phyloP scores from a whole-genome alignment of 2,113 vertebrate species.

The Lota lota region DNA sequence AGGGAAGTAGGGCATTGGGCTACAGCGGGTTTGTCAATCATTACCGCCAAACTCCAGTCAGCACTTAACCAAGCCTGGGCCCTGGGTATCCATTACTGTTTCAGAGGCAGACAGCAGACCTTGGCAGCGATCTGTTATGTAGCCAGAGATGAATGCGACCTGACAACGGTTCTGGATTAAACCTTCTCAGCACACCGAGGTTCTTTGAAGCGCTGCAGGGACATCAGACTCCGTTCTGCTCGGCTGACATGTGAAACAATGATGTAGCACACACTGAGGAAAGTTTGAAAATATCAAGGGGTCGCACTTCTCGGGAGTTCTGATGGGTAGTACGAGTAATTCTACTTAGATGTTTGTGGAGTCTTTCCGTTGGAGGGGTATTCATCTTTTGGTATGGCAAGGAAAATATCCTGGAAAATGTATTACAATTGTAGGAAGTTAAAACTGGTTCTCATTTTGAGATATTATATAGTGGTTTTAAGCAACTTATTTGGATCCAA shows the following conservation, averaged over 20 bases:
- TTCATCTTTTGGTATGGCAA: no score
- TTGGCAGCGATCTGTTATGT: slow-evolving; percentile 1
- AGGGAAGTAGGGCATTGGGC: neutral
- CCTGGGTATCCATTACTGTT: slow-evolving; percentile 4
- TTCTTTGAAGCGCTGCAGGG: neutral
- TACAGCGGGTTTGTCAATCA: slow-evolving; percentile 3
- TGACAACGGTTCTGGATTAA: neutral
- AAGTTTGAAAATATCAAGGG: neutral
- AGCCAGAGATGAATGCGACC: slow-evolving; percentile 1
- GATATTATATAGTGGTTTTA: no score
- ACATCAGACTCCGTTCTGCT: neutral
- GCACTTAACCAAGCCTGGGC: neutral
- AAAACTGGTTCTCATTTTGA: no score
- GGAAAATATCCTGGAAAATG: no score
- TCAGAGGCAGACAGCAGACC: neutral
- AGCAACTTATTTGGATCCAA: no score
- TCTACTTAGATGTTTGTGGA: neutral
- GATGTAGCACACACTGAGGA: neutral
- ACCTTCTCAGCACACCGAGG: neutral
- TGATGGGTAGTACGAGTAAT: neutral
- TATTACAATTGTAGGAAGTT: no score
- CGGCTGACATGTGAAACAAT: neutral
- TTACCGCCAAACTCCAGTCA: neutral
- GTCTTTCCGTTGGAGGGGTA: neutral
- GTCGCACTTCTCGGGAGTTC: neutral